These are phyloP conservation scores for Plectropomus leopardus DNA, from an alignment of 2,113 vertebrate species.

Conservation along the genomic window DNA sequence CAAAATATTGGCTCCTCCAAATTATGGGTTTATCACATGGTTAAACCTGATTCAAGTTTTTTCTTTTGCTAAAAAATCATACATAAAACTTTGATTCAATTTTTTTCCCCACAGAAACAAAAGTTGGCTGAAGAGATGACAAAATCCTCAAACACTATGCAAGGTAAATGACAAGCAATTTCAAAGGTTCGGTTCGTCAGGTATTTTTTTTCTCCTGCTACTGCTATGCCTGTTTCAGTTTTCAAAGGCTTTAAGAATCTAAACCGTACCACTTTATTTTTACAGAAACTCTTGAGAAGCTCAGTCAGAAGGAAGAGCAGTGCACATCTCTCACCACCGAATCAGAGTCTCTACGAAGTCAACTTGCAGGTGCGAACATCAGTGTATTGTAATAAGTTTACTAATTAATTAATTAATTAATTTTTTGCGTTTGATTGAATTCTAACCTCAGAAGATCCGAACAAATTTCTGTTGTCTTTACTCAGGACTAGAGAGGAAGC, in stretches of 20 bases:
- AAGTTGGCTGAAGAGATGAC: slow-evolving; percentile 87
- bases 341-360: slow-evolving; percentile 87
- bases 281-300: slow-evolving; percentile 89
- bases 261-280: slow-evolving; percentile 55
- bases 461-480: not conserved
- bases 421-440: not conserved
- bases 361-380: slow-evolving; percentile 79
- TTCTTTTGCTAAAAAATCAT: too few species aligned
- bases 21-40: not conserved
- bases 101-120: slow-evolving; percentile 87
- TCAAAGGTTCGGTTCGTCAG: not conserved
- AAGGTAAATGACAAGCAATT: slow-evolving; percentile 86
- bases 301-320: slow-evolving; percentile 90
- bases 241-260: not conserved
- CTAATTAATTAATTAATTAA: not conserved
- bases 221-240: not conserved
- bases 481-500: slow-evolving; percentile 89
- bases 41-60: not conserved
- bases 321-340: slow-evolving; percentile 87
- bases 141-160: slow-evolving; percentile 87
- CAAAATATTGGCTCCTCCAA: too few species aligned
- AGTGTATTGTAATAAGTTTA: not conserved
- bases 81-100: too few species aligned
- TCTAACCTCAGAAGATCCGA: not conserved
- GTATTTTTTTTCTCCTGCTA: not conserved